Evolutionary conservation across 2,888 invertebrate species (phyloP).

Genomic region (Heliconius erato): DNA sequence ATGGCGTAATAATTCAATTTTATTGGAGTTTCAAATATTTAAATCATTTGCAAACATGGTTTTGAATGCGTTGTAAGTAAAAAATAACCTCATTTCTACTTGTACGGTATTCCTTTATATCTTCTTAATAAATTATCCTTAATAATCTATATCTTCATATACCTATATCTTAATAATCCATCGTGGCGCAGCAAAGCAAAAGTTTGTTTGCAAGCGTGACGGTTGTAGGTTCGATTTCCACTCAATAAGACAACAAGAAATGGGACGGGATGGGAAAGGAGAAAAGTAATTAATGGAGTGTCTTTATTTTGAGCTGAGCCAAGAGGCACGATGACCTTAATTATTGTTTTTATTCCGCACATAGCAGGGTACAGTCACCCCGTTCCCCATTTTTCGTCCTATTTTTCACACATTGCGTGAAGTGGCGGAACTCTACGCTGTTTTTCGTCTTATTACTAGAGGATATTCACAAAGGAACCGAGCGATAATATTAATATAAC

Average conservation of each 20-base stretch:
- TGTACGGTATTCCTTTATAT: background rate
- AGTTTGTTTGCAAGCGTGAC: too few species aligned
- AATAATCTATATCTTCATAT: too few species aligned
- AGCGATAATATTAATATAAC: background rate
- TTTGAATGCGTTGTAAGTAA: background rate
- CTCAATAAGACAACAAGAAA: too few species aligned
- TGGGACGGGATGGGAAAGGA: too few species aligned
- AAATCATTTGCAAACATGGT: slow-evolving; percentile 25
- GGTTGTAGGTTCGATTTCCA: too few species aligned
- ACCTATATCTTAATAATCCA: too few species aligned
- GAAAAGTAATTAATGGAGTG: too few species aligned
- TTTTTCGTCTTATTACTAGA: background rate
- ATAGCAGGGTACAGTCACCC: background rate
- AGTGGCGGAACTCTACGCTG: background rate
- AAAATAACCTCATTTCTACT: background rate
- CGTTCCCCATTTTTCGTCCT: background rate
- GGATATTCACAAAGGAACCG: background rate
- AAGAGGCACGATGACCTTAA: too few species aligned
- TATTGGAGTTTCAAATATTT: slow-evolving; percentile 28
- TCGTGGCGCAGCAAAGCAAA: too few species aligned
- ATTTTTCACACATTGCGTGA: background rate
- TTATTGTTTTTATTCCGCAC: background rate
- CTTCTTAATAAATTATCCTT: too few species aligned
- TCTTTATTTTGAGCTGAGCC: too few species aligned
- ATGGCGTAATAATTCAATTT: slow-evolving; percentile 30